Base-by-base conservation (phyloP, 1,140 invertebrate genomes). In the Physella acuta region DNA sequence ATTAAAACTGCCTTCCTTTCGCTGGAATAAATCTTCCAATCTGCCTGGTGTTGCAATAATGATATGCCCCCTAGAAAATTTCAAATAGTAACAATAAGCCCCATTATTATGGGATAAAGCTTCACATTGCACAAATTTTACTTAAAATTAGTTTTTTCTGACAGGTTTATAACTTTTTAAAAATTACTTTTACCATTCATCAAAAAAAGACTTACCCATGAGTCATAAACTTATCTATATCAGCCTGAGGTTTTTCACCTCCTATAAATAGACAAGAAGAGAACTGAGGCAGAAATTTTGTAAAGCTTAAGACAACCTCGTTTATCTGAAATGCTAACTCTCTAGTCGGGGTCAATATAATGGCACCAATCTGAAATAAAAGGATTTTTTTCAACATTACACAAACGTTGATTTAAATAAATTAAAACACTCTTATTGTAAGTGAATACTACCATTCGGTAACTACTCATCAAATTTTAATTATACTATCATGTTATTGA, bases 341-440 rank as follows among this genome's bases (percentile, higher is more conserved):
- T 81, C 95, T 86, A 1, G 95, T 98, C 1, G 96, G 96, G 3
- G 94, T 95, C 71, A 99, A 91, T 68, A 99, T 90, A 4, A 98
- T 86, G 0, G 91, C 92, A 61, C 92, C 94, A 71, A 97, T 88
- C 79, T 82, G 56, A 33, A 73, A 73, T 52, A 31, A 58, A 44
- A 44, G 8, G 39, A 11, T 44, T 11, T 44, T 44, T 20, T 11
- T 44, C 20, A 44, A 44, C n/a, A n/a, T n/a, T n/a, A n/a, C n/a
- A n/a, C n/a, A n/a, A n/a, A n/a, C n/a, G n/a, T n/a, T n/a, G n/a
- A n/a, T n/a, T n/a, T n/a, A n/a, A n/a, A n/a, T n/a, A n/a, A n/a
- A n/a, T n/a, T n/a, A n/a, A n/a, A n/a, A n/a, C n/a, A n/a, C n/a
- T n/a, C n/a, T n/a, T n/a, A n/a, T n/a, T n/a, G n/a, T n/a, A n/a